Conservation (phyloP, 2,888 invertebrate species). For the Rhagonycha lutea region DNA sequence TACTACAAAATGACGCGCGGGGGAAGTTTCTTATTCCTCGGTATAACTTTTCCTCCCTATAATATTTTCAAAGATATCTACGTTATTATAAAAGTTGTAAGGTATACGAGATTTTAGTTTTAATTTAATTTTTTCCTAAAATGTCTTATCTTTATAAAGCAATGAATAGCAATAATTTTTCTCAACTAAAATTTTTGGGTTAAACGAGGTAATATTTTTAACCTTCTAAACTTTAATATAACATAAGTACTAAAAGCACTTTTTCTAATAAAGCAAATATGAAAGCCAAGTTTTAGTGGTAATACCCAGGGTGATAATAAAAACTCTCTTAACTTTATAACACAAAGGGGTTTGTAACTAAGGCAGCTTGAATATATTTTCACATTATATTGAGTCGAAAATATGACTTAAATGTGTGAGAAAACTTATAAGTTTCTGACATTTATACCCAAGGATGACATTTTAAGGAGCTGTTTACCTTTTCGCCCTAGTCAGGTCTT, state of each 20-base stretch:
- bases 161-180: not conserved
- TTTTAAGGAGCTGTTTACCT: too few species aligned
- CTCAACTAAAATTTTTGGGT: not conserved
- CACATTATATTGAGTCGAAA: not conserved
- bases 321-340: not conserved
- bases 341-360: not conserved
- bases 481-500: not conserved
- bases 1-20: not conserved
- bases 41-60: not conserved
- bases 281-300: not conserved
- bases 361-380: not conserved
- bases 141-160: not conserved
- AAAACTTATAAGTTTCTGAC: too few species aligned
- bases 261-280: not conserved
- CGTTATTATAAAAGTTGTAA: not conserved
- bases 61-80: not conserved
- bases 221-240: not conserved
- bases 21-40: constrained; percentile 1
- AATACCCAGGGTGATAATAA: not conserved
- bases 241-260: not conserved
- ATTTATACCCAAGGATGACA: too few species aligned
- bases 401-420: not conserved
- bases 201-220: not conserved
- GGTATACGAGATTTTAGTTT: not conserved
- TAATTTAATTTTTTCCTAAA: not conserved